These are phyloP conservation scores for Peribatodes rhomboidaria DNA, from an alignment of 2,888 invertebrate genomes.

Conservation along the genomic window DNA sequence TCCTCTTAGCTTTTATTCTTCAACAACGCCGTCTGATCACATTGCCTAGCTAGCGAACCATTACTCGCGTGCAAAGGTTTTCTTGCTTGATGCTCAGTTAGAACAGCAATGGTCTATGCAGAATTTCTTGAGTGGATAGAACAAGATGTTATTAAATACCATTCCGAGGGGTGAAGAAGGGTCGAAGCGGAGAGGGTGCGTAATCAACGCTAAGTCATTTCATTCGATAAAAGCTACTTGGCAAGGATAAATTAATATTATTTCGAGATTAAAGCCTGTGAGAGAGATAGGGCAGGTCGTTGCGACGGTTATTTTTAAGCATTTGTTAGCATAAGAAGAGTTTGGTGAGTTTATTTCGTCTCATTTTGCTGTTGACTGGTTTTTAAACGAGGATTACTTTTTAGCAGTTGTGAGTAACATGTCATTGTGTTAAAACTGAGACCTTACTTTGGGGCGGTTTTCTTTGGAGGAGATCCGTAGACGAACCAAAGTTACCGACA, in stretches of 20 bases:
- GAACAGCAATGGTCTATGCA: constrained; percentile 25
- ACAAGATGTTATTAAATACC: constrained; percentile 36
- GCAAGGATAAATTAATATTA: constrained; percentile 71
- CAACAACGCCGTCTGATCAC: constrained; percentile 9
- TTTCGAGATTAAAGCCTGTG: constrained; percentile 49
- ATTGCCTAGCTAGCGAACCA: constrained; percentile 23
- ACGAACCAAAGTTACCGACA: too few relatives aligned
- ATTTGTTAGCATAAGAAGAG: constrained; percentile 28
- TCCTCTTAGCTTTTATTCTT: constrained; percentile 55
- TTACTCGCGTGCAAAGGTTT: constrained; percentile 14
- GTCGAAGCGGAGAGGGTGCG: constrained; percentile 54
- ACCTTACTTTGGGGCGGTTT: too few relatives aligned
- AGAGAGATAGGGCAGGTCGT: constrained; percentile 44
- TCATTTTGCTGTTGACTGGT: constrained; percentile 6
- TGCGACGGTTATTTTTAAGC: constrained; percentile 33
- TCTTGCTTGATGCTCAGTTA: not conserved
- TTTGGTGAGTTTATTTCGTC: constrained; percentile 18
- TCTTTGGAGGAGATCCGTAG: too few relatives aligned
- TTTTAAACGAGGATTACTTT: constrained; percentile 1
- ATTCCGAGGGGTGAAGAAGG: constrained; percentile 34
- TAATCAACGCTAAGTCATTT: constrained; percentile 75
- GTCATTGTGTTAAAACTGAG: too few relatives aligned
- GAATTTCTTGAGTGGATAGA: not conserved
- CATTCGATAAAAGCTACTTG: constrained; percentile 69
- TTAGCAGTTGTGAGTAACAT: not conserved